Percentiles rank a stretch among this genome's conserved stretches.
These are phyloP conservation scores for Pachycephala philippinensis DNA, from an alignment of 2,113 vertebrate species.

Conservation along the genomic window DNA sequence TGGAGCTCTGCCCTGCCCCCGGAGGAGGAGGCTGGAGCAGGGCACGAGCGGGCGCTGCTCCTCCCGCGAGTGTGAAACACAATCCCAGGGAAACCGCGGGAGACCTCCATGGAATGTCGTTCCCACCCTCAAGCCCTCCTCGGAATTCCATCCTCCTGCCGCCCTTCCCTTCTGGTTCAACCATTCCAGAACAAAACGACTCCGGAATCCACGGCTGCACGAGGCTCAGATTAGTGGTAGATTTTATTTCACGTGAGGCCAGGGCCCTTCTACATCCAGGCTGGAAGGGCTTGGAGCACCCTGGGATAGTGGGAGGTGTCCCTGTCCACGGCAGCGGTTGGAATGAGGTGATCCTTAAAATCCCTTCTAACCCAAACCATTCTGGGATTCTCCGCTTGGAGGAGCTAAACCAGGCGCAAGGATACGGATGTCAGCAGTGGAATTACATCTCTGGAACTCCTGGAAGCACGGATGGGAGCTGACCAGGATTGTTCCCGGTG, in stretches of 20 bases:
- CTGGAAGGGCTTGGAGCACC: background rate
- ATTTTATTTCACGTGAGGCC: background rate
- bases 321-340: background rate
- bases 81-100: background rate
- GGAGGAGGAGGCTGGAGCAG: background rate
- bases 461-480: background rate
- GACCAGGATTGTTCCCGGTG: background rate
- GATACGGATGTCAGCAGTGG: background rate
- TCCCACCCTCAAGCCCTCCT: background rate
- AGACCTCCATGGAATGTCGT: background rate
- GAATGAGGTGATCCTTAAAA: background rate
- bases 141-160: background rate
- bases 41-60: background rate
- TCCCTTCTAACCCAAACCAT: background rate
- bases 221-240: accelerated
- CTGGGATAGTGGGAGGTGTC: background rate
- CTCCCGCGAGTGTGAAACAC: accelerated
- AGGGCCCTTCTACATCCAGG: background rate
- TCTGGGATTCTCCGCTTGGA: background rate
- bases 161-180: background rate
- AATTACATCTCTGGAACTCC: background rate
- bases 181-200: background rate
- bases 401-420: background rate
- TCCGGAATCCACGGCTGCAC: background rate
- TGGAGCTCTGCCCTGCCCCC: background rate